Conservation (phyloP, 2,113 vertebrate species). For the Empidonax alnorum region DNA sequence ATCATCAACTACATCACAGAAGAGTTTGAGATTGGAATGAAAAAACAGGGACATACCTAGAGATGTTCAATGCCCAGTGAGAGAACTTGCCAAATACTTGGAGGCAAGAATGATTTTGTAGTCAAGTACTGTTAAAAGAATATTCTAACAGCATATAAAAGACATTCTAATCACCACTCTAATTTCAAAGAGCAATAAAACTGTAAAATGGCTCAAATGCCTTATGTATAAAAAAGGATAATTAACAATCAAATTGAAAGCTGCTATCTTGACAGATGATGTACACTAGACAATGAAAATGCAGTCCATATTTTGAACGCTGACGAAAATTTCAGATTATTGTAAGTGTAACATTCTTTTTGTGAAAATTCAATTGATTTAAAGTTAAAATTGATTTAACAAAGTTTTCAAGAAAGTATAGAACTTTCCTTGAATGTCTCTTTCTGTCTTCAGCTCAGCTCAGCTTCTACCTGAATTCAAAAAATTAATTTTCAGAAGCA, state of each 20-base stretch:
- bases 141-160: slow-evolving; percentile 33
- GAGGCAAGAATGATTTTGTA: slow-evolving; percentile 12
- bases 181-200: slow-evolving; percentile 54
- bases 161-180: slow-evolving; percentile 20
- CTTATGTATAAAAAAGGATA: slow-evolving; percentile 28
- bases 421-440: background rate
- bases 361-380: background rate
- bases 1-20: background rate
- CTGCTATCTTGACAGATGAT: slow-evolving; percentile 24
- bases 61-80: background rate
- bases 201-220: slow-evolving; percentile 30
- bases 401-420: background rate
- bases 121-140: slow-evolving; percentile 34
- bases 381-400: background rate
- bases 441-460: background rate
- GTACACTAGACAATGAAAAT: slow-evolving; percentile 20
- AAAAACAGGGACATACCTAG: background rate
- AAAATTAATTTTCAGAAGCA: background rate
- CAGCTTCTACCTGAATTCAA: background rate
- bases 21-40: background rate
- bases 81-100: background rate
- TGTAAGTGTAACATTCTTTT: background rate
- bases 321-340: background rate
- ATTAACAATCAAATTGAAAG: slow-evolving; percentile 53
- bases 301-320: background rate